Base-by-base conservation (phyloP, 35 echinoderm and acorn worm genomes). In the Chiridota heheva region DNA sequence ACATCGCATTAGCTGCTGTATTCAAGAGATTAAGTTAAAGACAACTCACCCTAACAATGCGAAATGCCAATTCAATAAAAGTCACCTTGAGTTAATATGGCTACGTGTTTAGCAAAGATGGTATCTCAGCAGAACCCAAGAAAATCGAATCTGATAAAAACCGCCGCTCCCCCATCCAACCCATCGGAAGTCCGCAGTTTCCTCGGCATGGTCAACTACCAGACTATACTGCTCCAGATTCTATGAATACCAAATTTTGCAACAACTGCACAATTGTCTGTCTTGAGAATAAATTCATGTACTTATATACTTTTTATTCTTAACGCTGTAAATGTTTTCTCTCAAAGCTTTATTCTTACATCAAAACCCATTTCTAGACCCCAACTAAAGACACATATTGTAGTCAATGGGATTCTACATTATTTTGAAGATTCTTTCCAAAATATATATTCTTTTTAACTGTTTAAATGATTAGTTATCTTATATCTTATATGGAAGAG, bases 201-300 rank as follows among this genome's bases (percentile, higher is more conserved):
- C 10, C 66, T 89, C 37, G 81, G 49, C 42, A 70, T 91, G 81
- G 81, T 68, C 18, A 84, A 76, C 20, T n/a, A n/a, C n/a, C n/a
- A n/a, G n/a, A n/a, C n/a, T n/a, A n/a, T 88, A 90, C 78, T 90
- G 78, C 69, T 70, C 57, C 24, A 39, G 80, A 1, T 90, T 90
- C 10, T n/a, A n/a, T n/a, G n/a, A n/a, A 83, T 90, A 12, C 87
- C 87, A 2, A 59, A 76, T 29, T 51, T 82, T 4, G 69, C 69
- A 29, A 82, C 87, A 10, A 61, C 76, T 45, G 57, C 48, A 8
- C 76, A n/a, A n/a, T n/a, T n/a, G n/a, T n/a, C n/a, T n/a, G n/a
- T n/a, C n/a, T n/a, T n/a, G n/a, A n/a, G n/a, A n/a, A n/a, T n/a
- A n/a, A n/a, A n/a, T n/a, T n/a, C n/a, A n/a, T n/a, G n/a, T n/a